Percentiles rank a stretch among this genome's conserved stretches.
Evolutionary conservation across 2,888 invertebrate species (phyloP).

Genomic region (Arctia plantaginis): DNA sequence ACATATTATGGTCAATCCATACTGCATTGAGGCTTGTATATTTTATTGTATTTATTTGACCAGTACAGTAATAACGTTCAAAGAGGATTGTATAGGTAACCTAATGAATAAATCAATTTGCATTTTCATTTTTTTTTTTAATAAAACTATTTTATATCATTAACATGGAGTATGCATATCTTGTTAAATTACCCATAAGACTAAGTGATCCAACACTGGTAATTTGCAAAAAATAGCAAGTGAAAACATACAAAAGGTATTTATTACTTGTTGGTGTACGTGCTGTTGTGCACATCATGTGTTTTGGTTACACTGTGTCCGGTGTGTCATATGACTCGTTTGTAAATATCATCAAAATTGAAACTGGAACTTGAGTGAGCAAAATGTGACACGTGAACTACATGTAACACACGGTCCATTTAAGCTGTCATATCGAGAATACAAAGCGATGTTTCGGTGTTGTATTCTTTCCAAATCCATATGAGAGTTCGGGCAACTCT

Average conservation of each 20-base stretch:
- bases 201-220: neutral
- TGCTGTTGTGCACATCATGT: conserved; percentile 60
- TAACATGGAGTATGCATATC: neutral
- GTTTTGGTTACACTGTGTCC: conserved; percentile 69
- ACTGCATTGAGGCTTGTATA: no score
- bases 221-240: neutral
- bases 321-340: conserved; percentile 60
- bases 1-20: no score
- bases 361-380: conserved; percentile 55
- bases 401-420: conserved; percentile 20
- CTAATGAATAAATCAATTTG: neutral
- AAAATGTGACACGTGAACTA: conserved; percentile 39
- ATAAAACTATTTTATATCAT: neutral
- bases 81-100: neutral
- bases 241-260: conserved; percentile 34
- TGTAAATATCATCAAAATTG: conserved; percentile 59
- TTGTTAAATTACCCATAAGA: conserved; percentile 8
- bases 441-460: conserved; percentile 15
- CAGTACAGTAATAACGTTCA: neutral
- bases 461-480: conserved; percentile 5
- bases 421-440: conserved; percentile 13
- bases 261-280: conserved; percentile 57
- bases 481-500: neutral
- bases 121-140: conserved; percentile 3
- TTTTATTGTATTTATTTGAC: no score